Conservation (phyloP, 2,113 vertebrate genomes). For the Labrus mixtus region DNA sequence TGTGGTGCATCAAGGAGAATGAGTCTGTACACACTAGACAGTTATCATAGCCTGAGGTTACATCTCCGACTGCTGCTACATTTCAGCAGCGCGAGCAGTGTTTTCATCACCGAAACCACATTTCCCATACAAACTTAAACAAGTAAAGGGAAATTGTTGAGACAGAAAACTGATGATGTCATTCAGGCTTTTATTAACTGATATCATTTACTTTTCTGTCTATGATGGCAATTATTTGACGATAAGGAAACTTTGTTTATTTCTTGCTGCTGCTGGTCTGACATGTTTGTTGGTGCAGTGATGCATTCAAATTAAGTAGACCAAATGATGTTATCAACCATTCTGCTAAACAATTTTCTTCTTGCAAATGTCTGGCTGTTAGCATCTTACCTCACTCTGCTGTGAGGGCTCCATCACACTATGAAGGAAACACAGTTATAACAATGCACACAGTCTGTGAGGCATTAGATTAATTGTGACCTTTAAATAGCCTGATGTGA, state of each 20-base stretch:
- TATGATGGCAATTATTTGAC: too few relatives aligned
- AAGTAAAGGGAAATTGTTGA: neutral
- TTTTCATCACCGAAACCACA: neutral
- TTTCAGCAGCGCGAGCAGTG: neutral
- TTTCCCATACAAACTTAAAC: neutral
- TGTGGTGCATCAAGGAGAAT: neutral
- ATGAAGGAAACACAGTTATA: too few relatives aligned
- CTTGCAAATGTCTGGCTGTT: neutral
- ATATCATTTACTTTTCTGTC: too few relatives aligned
- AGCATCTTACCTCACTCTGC: neutral
- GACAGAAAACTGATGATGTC: neutral
- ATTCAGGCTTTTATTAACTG: neutral
- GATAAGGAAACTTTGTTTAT: too few relatives aligned
- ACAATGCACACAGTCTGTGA: too few relatives aligned
- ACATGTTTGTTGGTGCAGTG: too few relatives aligned
- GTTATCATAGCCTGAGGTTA: neutral
- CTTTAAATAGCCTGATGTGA: too few relatives aligned
- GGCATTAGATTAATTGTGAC: neutral
- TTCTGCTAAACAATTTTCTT: neutral
- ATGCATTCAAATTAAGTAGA: too few relatives aligned
- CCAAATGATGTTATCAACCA: too few relatives aligned
- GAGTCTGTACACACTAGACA: neutral
- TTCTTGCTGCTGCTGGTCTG: too few relatives aligned
- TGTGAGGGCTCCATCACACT: neutral
- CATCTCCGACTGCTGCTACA: neutral